Base-by-base conservation (phyloP, 1,140 invertebrate genomes). In the Lepidotrigona ventralis region DNA sequence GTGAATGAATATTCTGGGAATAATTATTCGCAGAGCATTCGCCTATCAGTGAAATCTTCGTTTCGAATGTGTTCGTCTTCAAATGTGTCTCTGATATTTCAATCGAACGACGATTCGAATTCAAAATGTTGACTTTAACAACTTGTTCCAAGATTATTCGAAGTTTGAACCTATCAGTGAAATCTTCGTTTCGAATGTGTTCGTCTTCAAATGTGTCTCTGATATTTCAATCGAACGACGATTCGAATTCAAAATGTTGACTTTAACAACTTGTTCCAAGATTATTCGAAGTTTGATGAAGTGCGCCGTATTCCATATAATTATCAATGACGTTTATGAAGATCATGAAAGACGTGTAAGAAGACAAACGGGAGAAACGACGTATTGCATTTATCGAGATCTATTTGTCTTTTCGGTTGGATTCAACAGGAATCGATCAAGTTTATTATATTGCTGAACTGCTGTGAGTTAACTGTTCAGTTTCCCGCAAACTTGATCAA, bases 341-440 rank as follows among this genome's bases (percentile, higher is more conserved):
- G 19, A 51, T 53, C n/a, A 11, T 21, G 29, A 14, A 17, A n/a
- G n/a, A 58, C 19, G 9, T 29, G 21, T 53, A 29, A 58, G 26
- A 70, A 70, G 39, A n/a, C 26, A 81, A 51, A 51, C 70, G 58
- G 72, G 46, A 46, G 39, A 73, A 46, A 33, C 29, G 21, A 74
- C n/a, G 23, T n/a, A 60, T 74, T 29, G 54, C 21, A 39, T 54
- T 33, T 68, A 68, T 56, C 51, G 51, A 79, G 21, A 26, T 60
- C 54, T 26, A 2, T 46, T 70, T 39, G 68, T n/a, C 39, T 23
- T 70, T 46, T 70, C 4, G 39, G 23, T 70, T 56, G n/a, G 19
- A 72, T 72, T 11, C 4, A 54, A 53, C 19, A 21, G 46, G 19
- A 26, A 71, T 72, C 71, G 53, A 56, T 56, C 26, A 56, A 56